Base-by-base conservation (phyloP, 2,888 invertebrate genomes). In the Drepanosiphum platanoidis region DNA sequence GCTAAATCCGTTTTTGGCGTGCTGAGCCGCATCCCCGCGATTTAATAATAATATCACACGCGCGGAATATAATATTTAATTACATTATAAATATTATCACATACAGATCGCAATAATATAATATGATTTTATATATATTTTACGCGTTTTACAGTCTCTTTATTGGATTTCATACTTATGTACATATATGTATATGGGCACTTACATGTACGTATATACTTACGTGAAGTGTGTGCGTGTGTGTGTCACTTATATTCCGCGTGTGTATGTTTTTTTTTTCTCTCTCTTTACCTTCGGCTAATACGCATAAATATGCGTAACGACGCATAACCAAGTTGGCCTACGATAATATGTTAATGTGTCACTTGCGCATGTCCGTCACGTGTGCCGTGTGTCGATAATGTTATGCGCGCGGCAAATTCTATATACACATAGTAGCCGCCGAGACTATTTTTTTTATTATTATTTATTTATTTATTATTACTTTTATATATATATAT, bases 301-400 rank as follows among this genome's bases (percentile, higher is more conserved):
- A 75, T 83, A 75, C 83, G 80, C 36, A 75, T 83, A 83, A 83
- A 83, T 83, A 83, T 75, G 83, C 83, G 83, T 83, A 83, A 83
- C 83, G 83, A 83, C 74, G 66, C 75, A 68, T 75, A 83, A 66
- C 42, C 75, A 8, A 61, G 82, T 83, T 75, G 83, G 75, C 75
- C 83, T 83, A 83, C 15, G 83, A 75, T 66, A 75, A 83, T 83
- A 83, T 83, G 83, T 83, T 83, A 83, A 83, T 83, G 66, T 68
- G 83, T 75, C 83, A 68, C 83, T 83, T 83, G 83, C 18, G 74
- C 83, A 83, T 83, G 83, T 83, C 66, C 34, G 83, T 83, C 83
- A 83, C 83, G 83, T 75, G 83, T 83, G 74, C 74, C n/a, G 61
- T 52, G 75, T 22, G 83, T 46, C 66, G 74, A 83, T 82, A 83